Base-by-base conservation (phyloP, 2,888 invertebrate genomes). In the Epinotia demarniana region DNA sequence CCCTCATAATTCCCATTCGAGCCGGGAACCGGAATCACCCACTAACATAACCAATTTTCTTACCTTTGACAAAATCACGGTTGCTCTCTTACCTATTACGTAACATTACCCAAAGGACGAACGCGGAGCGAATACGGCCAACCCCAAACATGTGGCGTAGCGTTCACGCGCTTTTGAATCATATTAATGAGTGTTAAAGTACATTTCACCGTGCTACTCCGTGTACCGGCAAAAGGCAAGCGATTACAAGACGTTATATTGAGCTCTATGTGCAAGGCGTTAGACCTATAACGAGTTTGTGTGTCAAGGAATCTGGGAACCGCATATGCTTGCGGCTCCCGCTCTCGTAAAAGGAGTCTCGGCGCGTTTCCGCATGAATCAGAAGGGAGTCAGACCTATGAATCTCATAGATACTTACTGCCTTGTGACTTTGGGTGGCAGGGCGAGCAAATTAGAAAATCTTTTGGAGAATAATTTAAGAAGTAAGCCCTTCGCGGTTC, bases 41-140 rank as follows among this genome's bases (percentile, higher is more conserved):
- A 90, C 89, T 91, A 91, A 90, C 91, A 87, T 89, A 92, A 92
- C 92, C 92, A 94, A 93, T 94, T 93, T 93, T 92, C 90, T 92
- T 93, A 93, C 93, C 93, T 94, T 93, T 94, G 93, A 93, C 92
- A 91, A 91, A 94, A 94, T 93, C 93, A 90, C 90, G 86, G 82
- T 84, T 82, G 85, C 87, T 87, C 88, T 85, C 85, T 86, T 87
- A 88, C 91, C 90, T 91, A 92, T 92, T 93, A 93, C 90, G 90
- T 90, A 90, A 93, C 93, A 92, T 93, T 90, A 92, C 93, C 92
- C 93, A 89, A 89, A 92, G 92, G 93, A 90, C 92, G 86, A 82
- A 92, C 92, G 92, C 90, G 89, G 83, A 81, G 82, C 83, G 92
- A 91, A 93, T 92, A 92, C 86, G 80, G 80, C 80, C 80, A 79